Base-by-base conservation (phyloP, 2,113 vertebrate species). In the Tupaia chinensis region DNA sequence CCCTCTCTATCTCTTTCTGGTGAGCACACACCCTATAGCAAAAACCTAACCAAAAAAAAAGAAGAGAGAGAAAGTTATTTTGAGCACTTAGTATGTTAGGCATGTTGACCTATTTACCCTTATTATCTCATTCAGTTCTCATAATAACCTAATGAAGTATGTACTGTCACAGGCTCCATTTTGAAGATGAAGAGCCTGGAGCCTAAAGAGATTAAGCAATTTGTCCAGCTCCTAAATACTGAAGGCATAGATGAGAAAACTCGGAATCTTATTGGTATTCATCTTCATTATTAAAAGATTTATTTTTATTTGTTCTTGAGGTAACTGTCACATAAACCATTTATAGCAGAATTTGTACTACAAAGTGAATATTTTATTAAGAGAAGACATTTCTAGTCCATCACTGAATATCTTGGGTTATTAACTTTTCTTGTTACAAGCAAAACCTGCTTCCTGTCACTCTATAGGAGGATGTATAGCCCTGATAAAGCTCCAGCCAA, bases 381-480 rank as follows among this genome's bases (percentile, higher is more conserved):
- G 20, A 13, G n/a, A 77, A 79, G 85, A 29, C 15, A n/a, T 81
- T 89, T 95, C 61, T 96, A 83, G 60, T 91, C 85, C 25, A 89
- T 82, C 65, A 19, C 34, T 10, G 44, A 81, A 22, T 93, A 53
- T 65, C 56, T 83, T 93, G 74, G 16, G 25, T 91, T 89, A n/a
- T 61, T 23, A 86, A 16, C 8, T 0, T 2, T 0, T 13, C 27
- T 96, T 92, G 9, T 87, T 85, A 66, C 22, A 80, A 96, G 27
- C 15, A 23, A 78, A 58, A 73, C 58, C 92, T 93, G 89, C 86
- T 81, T 96, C 5, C 86, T 90, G 60, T 81, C 14, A 17, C 87
- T 79, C 61, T 92, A 11, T 95, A 88, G 74, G 72, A 92, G 44
- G 44, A 44, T 44, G 44, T 44, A 5, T 44, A 44, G 44, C 5